Conservation (phyloP, 2,113 vertebrate genomes). For the Saccopteryx bilineata region DNA sequence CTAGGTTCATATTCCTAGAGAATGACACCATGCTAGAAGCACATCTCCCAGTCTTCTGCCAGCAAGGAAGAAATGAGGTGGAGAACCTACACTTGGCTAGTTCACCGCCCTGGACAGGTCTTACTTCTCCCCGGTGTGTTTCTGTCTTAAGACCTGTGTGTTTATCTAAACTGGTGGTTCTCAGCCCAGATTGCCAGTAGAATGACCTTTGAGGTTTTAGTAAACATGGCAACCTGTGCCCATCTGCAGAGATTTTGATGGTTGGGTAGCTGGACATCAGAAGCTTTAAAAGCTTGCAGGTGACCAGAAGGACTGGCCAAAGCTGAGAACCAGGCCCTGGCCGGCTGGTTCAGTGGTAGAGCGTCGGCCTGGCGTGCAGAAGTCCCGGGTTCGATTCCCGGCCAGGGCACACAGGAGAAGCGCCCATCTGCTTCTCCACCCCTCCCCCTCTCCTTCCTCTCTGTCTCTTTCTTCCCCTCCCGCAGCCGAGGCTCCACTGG, state of each 20-base stretch:
- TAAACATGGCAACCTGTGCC: neutral
- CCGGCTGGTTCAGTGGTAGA: too few relatives aligned
- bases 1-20: neutral
- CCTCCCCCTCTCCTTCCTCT: too few relatives aligned
- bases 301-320: neutral
- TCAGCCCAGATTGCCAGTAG: neutral
- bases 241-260: neutral
- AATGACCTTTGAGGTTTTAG: neutral
- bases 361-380: too few relatives aligned
- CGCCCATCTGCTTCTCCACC: too few relatives aligned
- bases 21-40: rapidly evolving
- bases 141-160: neutral
- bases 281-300: neutral
- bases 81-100: neutral
- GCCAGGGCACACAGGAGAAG: too few relatives aligned
- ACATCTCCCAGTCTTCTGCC: too few relatives aligned
- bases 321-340: neutral
- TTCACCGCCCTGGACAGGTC: neutral
- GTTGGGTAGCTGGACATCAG: neutral
- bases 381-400: too few relatives aligned
- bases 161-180: neutral
- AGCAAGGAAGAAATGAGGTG: neutral
- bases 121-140: neutral
- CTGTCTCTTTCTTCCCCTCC: too few relatives aligned
- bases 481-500: too few relatives aligned